Evolutionary conservation across 2,888 invertebrate species (phyloP).

Genomic region (Nymphalis polychloros): DNA sequence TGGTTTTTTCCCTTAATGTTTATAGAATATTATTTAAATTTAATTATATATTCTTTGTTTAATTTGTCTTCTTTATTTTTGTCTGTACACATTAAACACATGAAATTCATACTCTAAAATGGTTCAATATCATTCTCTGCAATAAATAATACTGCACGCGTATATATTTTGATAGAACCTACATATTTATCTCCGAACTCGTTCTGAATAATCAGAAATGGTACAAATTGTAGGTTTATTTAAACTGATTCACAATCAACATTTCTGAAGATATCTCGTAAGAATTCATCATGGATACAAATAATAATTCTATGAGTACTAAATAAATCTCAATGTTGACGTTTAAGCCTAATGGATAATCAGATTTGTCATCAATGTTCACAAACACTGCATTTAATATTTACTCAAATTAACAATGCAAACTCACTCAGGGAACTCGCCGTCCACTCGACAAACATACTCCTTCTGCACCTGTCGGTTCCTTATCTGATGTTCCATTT

Average conservation of each 20-base stretch:
- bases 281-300: not conserved
- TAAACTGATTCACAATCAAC: not conserved
- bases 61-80: too few species aligned
- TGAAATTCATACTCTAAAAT: too few species aligned
- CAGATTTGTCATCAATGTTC: conserved; percentile 19
- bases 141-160: not conserved
- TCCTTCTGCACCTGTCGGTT: conserved; percentile 96
- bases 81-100: too few species aligned
- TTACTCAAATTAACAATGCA: conserved; percentile 33
- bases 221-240: not conserved
- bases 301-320: not conserved
- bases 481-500: conserved; percentile 97
- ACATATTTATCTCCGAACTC: not conserved
- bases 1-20: too few species aligned
- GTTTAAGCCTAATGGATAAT: conserved; percentile 7
- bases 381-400: conserved; percentile 22
- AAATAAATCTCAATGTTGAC: conserved; percentile 7
- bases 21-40: too few species aligned
- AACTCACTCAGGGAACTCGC: conserved; percentile 94
- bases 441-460: conserved; percentile 97
- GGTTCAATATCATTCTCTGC: not conserved
- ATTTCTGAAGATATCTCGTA: not conserved
- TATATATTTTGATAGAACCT: not conserved
- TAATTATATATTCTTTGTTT: too few species aligned
- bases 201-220: not conserved